Conservation (phyloP, 2,888 invertebrate genomes). For the Plagiodera versicolora region DNA sequence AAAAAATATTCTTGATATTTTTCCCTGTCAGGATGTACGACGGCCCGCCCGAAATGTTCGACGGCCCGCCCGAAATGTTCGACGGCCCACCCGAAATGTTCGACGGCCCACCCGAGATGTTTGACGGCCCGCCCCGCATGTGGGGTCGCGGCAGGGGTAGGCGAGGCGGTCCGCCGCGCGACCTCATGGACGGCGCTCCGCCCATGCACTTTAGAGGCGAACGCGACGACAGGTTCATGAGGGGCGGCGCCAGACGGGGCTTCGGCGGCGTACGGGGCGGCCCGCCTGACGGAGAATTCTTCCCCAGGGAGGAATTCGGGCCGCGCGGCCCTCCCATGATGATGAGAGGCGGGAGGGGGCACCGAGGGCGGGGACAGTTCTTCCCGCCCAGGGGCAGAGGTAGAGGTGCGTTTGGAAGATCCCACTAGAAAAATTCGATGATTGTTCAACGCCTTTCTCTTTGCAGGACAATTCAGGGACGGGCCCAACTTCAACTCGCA, state of each 20-base stretch:
- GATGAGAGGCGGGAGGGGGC: conserved; percentile 36
- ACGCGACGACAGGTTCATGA: conserved; percentile 38
- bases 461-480: conserved; percentile 52
- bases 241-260: conserved; percentile 41
- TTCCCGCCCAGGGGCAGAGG: conserved; percentile 21
- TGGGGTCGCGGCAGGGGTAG: conserved; percentile 22
- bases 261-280: conserved; percentile 35
- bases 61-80: conserved; percentile 25
- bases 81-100: conserved; percentile 24
- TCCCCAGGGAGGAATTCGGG: conserved; percentile 40
- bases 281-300: conserved; percentile 37
- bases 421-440: no score
- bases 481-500: conserved; percentile 44
- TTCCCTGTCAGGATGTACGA: neutral
- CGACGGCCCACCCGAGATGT: conserved; percentile 24
- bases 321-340: conserved; percentile 37
- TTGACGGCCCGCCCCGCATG: conserved; percentile 17
- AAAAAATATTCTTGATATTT: no score
- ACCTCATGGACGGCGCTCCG: conserved; percentile 20
- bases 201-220: conserved; percentile 27
- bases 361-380: conserved; percentile 17
- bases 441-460: neutral
- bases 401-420: conserved; percentile 16
- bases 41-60: conserved; percentile 21
- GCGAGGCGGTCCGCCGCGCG: conserved; percentile 20